Evolutionary conservation across 2,113 vertebrate genomes (phyloP).

Genomic region (Larimichthys polyactis): DNA sequence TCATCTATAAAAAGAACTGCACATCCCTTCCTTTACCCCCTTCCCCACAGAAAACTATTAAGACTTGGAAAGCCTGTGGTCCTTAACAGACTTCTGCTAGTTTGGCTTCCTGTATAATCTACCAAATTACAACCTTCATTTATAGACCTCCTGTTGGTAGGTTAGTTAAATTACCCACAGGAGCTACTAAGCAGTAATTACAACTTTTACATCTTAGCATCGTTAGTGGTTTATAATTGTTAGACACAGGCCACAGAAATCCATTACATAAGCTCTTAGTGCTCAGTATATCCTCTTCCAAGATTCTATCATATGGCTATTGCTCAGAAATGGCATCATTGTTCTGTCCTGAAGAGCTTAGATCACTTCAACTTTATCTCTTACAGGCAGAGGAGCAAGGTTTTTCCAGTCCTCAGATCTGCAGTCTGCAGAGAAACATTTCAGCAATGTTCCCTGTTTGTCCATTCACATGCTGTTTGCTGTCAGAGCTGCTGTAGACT

Average conservation of each 20-base stretch:
- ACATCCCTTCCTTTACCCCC: constrained; percentile 14
- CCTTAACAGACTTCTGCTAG: constrained; percentile 33
- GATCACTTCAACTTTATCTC: background rate
- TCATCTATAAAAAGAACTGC: constrained; percentile 37
- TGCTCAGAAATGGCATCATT: background rate
- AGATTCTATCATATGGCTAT: background rate
- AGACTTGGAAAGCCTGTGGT: constrained; percentile 31
- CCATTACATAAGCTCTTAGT: constrained; percentile 2
- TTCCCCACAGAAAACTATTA: constrained; percentile 35
- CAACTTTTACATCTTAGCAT: constrained; percentile 48
- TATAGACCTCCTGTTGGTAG: constrained; percentile 62
- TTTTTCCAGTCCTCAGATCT: background rate
- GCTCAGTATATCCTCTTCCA: background rate
- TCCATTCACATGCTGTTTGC: constrained; percentile 49
- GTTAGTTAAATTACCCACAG: constrained; percentile 71
- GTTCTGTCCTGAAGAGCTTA: background rate
- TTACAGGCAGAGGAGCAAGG: background rate
- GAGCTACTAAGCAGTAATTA: constrained; percentile 64
- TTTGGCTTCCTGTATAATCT: constrained; percentile 61
- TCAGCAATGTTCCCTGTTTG: constrained; percentile 26
- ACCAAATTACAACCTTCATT: constrained; percentile 68
- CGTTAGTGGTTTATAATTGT: constrained; percentile 63
- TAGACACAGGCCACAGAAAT: constrained; percentile 21
- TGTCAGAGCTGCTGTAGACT: constrained; percentile 51
- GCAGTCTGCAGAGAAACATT: constrained; percentile 17